Base-by-base conservation (phyloP, 1,140 invertebrate species). In the Pseudomyrmex flavicornis region DNA sequence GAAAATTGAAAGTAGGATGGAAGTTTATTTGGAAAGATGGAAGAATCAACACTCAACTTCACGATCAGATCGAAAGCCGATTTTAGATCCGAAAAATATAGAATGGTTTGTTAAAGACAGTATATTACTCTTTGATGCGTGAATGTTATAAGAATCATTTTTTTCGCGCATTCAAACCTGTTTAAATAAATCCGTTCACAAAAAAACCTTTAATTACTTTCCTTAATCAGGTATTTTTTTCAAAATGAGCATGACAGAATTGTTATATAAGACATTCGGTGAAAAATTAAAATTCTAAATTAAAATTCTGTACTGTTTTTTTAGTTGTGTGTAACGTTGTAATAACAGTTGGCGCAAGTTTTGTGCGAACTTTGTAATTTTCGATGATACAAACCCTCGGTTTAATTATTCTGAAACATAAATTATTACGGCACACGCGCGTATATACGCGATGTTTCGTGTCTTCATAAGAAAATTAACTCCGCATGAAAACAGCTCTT, bases 21-120 rank as follows among this genome's bases (percentile, higher is more conserved):
- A 35, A 35, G 62, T 66, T 86, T 77, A 56, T 59, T 52, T 56
- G n/a, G n/a, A n/a, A n/a, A n/a, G n/a, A n/a, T n/a, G n/a, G n/a
- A 22, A 66, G 15, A 52, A 22, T 9, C 46, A 63, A 12, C n/a
- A n/a, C 35, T 35, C 35, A 35, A 35, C 5, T 35, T 35, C 35
- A 35, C 35, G 5, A 7, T 35, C 35, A 35, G 35, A 35, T 35
- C 35, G 35, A 35, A 7, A 35, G 35, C 5, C 5, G 8, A 54
- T 76, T 46, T 3, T 15, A 35, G 56, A 20, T 46, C 17, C 8
- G 35, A 2, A 15, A 74, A 46, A 20, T n/a, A 26, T 9, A 13
- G 15, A 56, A 72, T 56, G 2, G 9, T 2, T 2, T 7, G 22
- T 46, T 46, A 20, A 61, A 46, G 4, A 61, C 61, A 46, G 9